Conservation (phyloP, 2,797 vertebrate species). For the Caiman crocodilus region DNA sequence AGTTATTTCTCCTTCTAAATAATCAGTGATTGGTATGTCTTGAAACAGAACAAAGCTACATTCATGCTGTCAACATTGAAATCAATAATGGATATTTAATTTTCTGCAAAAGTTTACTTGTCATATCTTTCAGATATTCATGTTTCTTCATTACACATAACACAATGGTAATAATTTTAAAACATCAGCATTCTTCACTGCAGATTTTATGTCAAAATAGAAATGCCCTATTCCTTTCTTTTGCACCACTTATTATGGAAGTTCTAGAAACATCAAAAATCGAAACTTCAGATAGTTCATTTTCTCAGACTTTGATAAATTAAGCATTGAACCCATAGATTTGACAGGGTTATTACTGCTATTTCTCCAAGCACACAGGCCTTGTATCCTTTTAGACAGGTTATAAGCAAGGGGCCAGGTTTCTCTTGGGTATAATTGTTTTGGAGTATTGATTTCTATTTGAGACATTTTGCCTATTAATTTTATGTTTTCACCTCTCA, state of each 20-base stretch:
- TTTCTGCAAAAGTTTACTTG: constrained; percentile 43
- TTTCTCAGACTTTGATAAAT: not conserved
- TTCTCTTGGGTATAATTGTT: not conserved
- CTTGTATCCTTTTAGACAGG: not conserved
- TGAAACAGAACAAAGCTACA: not conserved
- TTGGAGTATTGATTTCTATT: not conserved
- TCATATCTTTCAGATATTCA: not conserved
- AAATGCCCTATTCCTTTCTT: not conserved
- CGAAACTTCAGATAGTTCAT: not conserved
- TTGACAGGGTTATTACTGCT: not conserved
- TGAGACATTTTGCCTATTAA: not conserved
- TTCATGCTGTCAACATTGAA: not conserved
- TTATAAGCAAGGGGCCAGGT: not conserved
- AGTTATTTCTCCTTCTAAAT: constrained; percentile 54
- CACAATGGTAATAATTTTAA: not conserved
- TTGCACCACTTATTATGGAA: not conserved
- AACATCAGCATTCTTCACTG: not conserved
- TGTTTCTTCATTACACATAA: not conserved
- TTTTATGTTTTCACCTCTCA: not conserved
- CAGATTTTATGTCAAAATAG: not conserved
- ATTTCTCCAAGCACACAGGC: not conserved
- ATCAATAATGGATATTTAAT: constrained; percentile 46
- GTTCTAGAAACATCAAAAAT: not conserved
- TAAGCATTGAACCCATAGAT: not conserved
- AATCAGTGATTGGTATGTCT: constrained; percentile 35